Conservation (phyloP, 2,888 invertebrate genomes). For the Ormyrus thymus region DNA sequence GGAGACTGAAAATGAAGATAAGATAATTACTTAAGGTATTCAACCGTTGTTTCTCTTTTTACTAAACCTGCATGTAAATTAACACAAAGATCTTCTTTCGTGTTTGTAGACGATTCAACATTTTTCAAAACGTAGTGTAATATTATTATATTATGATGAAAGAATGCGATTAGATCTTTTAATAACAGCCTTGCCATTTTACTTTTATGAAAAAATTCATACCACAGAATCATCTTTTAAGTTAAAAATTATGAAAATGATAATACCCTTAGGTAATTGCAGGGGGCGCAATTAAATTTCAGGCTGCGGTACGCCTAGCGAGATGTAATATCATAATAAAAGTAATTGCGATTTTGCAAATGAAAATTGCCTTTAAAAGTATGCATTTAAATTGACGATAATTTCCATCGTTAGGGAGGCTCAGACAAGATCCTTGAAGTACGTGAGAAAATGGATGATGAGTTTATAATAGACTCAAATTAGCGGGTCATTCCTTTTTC, state of each 20-base stretch:
- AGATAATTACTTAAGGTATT: no score
- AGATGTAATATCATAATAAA: conserved; percentile 10
- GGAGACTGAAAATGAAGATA: no score
- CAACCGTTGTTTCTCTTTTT: no score
- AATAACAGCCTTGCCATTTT: neutral
- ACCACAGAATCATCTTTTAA: neutral
- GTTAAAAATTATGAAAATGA: neutral
- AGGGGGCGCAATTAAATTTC: conserved; percentile 14
- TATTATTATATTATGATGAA: neutral
- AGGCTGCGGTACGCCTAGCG: neutral
- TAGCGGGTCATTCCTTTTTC: neutral
- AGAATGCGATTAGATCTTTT: conserved; percentile 1
- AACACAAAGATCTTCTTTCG: no score
- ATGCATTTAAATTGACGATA: conserved; percentile 33
- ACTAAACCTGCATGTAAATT: no score
- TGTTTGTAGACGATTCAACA: no score
- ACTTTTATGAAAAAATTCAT: neutral
- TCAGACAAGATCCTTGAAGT: neutral
- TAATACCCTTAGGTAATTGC: conserved; percentile 8
- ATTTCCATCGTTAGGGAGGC: neutral
- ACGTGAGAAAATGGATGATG: conserved; percentile 13
- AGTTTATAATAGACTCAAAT: no score
- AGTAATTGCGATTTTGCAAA: conserved; percentile 41
- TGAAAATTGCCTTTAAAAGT: conserved; percentile 21
- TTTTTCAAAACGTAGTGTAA: neutral